Evolutionary conservation across 2,797 vertebrate genomes (phyloP), one percentile per base, ranked within the genome.

Genomic region (Epinephelus coioides): DNA sequence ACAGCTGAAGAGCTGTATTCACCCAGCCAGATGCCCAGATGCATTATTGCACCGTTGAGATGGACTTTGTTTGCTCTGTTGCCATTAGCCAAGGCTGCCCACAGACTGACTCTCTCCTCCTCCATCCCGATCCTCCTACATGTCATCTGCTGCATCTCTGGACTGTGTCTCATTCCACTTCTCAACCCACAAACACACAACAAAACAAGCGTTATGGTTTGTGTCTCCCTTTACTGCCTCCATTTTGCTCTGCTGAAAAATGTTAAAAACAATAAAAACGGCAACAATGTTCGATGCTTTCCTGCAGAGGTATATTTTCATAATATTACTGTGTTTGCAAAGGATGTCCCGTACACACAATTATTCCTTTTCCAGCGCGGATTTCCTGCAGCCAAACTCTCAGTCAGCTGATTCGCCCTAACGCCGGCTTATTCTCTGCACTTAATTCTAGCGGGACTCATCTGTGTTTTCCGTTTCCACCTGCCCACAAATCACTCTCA

Each of bases 101-200:
- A 94, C 91, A 85, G 79, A 76, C 77, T 64, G 79, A 86, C 86
- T 91, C 76, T 86, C 86, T 91, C 85, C 73, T 78, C 78, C 88
- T 91, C 88, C 83, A 59, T 90, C 85, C 71, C 74, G 69, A 73
- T 91, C 91, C 93, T 91, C 93, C 93, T 67, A 94, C 92, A 84
- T 73, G 81, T 92, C 89, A 91, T 92, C 91, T 92, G 91, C 83
- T 85, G 82, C 85, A 85, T 91, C 85, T 82, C 78, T 85, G 77
- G 64, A 77, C 76, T 63, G 51, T 46, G 38, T 68, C 72, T 85
- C 86, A 55, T 82, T 86, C 68, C 79, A 73, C 73, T 82, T 77
- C 82, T 80, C 71, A 56, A 73, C 69, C 83, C 87, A 89, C 83
- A 78, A 82, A 81, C 73, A 74, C 62, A 53, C 34, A 79, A 65